These are phyloP conservation scores for Nineta flava DNA, from an alignment of 2,888 invertebrate genomes.

Conservation along the genomic window DNA sequence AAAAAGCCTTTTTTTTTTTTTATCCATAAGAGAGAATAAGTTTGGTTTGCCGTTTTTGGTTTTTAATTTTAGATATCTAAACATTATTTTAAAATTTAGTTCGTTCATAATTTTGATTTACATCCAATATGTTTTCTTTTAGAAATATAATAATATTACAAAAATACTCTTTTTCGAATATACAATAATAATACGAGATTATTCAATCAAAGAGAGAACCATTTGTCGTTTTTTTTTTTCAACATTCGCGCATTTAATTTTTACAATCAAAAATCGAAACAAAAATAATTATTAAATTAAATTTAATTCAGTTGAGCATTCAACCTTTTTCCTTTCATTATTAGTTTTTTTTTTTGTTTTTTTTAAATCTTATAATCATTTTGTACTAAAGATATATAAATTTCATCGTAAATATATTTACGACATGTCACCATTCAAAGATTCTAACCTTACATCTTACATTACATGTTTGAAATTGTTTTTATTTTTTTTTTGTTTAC, in stretches of 20 bases:
- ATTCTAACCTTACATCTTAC: conserved; percentile 8
- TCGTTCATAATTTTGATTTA: conserved; percentile 31
- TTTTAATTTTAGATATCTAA: conserved; percentile 1
- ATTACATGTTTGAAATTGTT: not conserved
- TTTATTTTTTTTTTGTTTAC: not conserved
- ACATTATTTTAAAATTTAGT: conserved; percentile 5
- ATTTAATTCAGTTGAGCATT: conserved; percentile 1
- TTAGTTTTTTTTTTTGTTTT: conserved; percentile 1
- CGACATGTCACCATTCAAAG: conserved; percentile 8
- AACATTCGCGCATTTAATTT: conserved; percentile 4
- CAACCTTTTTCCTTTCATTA: not conserved
- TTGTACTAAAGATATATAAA: conserved; percentile 9
- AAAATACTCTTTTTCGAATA: conserved; percentile 9
- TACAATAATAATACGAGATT: conserved; percentile 6
- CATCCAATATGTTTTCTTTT: conserved; percentile 24
- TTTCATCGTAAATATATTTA: conserved; percentile 5
- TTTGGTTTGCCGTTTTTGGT: conserved; percentile 1
- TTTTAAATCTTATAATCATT: conserved; percentile 8
- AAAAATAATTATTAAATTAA: conserved; percentile 1
- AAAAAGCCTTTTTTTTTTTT: not conserved
- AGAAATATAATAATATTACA: conserved; percentile 8
- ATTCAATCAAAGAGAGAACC: not conserved
- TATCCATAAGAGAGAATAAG: not conserved
- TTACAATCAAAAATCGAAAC: not conserved
- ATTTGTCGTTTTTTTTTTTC: not conserved